These are phyloP conservation scores for Drosophila equinoxialis DNA, from an alignment of 1,140 invertebrate species.

Conservation along the genomic window DNA sequence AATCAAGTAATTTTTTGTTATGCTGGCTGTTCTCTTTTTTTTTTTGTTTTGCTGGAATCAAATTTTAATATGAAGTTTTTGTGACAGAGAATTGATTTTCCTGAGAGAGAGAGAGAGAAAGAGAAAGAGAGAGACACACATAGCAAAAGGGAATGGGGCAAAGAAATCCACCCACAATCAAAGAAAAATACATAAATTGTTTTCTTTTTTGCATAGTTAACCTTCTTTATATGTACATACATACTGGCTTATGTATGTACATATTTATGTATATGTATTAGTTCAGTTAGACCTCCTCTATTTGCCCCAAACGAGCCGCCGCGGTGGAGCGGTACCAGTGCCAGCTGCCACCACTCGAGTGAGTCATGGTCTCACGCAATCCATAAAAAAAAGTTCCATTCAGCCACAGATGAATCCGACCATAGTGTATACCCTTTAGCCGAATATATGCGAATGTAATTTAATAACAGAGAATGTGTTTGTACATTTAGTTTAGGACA, in stretches of 20 bases:
- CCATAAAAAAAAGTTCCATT: slow-evolving; percentile 43
- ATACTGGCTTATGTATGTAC: background rate
- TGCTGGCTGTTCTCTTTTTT: background rate
- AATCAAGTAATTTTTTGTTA: slow-evolving; percentile 26
- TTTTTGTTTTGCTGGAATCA: background rate
- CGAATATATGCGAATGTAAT: background rate
- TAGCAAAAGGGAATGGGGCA: background rate
- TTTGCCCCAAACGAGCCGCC: slow-evolving; percentile 38
- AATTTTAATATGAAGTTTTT: slow-evolving; percentile 27
- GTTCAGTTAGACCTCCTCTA: slow-evolving; percentile 47
- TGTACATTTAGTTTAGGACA: no score
- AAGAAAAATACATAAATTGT: slow-evolving; percentile 36
- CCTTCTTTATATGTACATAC: slow-evolving; percentile 17
- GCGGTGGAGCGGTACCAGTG: slow-evolving; percentile 3
- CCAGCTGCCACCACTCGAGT: slow-evolving; percentile 53
- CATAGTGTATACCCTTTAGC: background rate
- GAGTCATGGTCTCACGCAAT: slow-evolving; percentile 69
- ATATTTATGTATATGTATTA: slow-evolving; percentile 15
- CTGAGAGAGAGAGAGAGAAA: slow-evolving; percentile 10
- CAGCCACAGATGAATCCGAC: background rate
- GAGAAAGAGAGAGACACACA: slow-evolving; percentile 5
- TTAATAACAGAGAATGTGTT: background rate
- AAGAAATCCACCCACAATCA: slow-evolving; percentile 46
- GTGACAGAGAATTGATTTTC: slow-evolving; percentile 54
- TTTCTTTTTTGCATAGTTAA: slow-evolving; percentile 23